These are phyloP conservation scores for Hydrozoanthus gracilis DNA, from an alignment of 92 coral and sea anemone species.

Conservation along the genomic window DNA sequence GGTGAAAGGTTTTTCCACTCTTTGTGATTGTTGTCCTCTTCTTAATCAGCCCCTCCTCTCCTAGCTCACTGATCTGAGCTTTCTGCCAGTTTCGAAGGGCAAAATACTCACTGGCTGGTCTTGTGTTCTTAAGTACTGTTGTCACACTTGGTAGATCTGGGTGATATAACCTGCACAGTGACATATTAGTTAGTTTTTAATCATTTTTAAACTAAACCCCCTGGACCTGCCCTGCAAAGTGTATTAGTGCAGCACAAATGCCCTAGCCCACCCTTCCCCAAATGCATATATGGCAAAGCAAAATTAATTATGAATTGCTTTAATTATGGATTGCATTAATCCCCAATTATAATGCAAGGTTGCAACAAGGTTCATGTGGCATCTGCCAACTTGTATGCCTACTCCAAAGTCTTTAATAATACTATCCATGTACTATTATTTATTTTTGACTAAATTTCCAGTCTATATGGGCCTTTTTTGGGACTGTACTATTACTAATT, in stretches of 20 bases:
- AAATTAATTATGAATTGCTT: too few relatives aligned
- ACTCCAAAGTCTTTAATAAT: too few relatives aligned
- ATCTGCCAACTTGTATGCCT: too few relatives aligned
- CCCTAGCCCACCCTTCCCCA: too few relatives aligned
- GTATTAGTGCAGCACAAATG: neutral
- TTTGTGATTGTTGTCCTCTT: constrained; percentile 61
- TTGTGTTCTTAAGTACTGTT: constrained; percentile 80
- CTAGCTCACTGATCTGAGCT: constrained; percentile 77
- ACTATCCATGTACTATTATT: too few relatives aligned
- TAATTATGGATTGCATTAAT: too few relatives aligned
- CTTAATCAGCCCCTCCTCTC: constrained; percentile 70
- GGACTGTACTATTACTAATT: too few relatives aligned
- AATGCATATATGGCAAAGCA: too few relatives aligned
- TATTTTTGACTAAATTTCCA: too few relatives aligned
- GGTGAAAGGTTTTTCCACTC: constrained; percentile 81
- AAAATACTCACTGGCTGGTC: constrained; percentile 78
- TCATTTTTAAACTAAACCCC: neutral
- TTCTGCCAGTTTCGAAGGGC: constrained; percentile 87
- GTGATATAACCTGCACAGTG: constrained; percentile 61
- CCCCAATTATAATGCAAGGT: too few relatives aligned
- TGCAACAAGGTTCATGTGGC: too few relatives aligned
- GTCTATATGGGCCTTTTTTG: too few relatives aligned
- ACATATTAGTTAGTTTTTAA: neutral
- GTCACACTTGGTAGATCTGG: constrained; percentile 79
- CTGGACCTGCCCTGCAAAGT: neutral